phyloP scores from a whole-genome alignment of 1,140 invertebrate genomes.

The Drosophila quadrilineata region DNA sequence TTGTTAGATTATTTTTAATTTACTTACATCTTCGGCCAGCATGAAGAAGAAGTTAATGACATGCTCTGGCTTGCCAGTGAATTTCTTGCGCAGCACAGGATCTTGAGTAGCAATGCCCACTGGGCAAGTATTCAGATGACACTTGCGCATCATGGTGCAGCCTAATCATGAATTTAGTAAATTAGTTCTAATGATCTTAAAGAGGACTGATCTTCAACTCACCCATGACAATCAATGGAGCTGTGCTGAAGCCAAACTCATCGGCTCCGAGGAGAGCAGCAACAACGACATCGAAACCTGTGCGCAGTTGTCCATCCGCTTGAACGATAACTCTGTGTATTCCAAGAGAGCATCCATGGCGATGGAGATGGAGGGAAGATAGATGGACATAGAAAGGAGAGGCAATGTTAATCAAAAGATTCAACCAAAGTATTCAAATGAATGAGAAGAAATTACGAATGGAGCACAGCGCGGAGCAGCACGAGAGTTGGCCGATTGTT shows the following conservation, averaged over 20 bases:
- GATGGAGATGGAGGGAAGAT: slow-evolving; percentile 49
- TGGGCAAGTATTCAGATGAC: slow-evolving; percentile 99
- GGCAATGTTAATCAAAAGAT: slow-evolving; percentile 51
- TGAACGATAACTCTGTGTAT: slow-evolving; percentile 92
- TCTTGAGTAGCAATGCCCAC: slow-evolving; percentile 99
- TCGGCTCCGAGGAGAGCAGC: slow-evolving; percentile 97
- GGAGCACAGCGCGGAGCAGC: slow-evolving; percentile 68
- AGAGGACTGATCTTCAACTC: slow-evolving; percentile 27
- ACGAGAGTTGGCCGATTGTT: slow-evolving; percentile 53
- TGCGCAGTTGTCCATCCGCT: slow-evolving; percentile 96
- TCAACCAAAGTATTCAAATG: slow-evolving; percentile 26
- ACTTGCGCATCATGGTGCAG: slow-evolving; percentile 99
- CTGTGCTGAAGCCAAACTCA: slow-evolving; percentile 99
- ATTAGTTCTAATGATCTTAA: not conserved
- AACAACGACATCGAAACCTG: slow-evolving; percentile 98
- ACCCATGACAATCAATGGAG: slow-evolving; percentile 96
- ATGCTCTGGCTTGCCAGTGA: slow-evolving; percentile 98
- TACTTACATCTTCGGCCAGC: slow-evolving; percentile 95
- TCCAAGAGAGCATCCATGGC: slow-evolving; percentile 4
- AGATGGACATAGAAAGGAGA: slow-evolving; percentile 73
- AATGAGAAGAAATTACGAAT: slow-evolving; percentile 81
- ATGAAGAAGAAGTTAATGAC: slow-evolving; percentile 99
- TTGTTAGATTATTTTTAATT: not conserved
- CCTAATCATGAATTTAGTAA: slow-evolving; percentile 81
- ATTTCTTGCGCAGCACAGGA: slow-evolving; percentile 96